Evolutionary conservation across 2,113 vertebrate species (phyloP).

Genomic region (Sigmodon hispidus): DNA sequence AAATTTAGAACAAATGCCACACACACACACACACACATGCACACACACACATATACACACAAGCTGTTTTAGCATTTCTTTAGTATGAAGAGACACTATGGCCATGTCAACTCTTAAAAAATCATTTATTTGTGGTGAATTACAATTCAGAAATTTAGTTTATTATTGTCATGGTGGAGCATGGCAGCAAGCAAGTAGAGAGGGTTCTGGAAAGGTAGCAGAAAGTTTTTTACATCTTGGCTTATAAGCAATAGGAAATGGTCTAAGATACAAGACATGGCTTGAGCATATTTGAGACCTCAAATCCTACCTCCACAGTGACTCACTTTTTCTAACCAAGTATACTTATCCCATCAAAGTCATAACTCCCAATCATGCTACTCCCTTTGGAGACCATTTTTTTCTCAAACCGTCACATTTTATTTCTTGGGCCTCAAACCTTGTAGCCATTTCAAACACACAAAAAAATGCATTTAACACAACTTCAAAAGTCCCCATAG

Average conservation of each 20-base stretch:
- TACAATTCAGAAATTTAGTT: background rate
- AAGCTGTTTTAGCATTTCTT: background rate
- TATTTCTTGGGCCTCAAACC: background rate
- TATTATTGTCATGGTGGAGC: background rate
- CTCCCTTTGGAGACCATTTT: background rate
- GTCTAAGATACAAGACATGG: background rate
- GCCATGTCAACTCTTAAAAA: background rate
- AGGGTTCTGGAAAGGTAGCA: background rate
- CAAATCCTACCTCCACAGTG: background rate
- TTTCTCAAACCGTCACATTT: background rate
- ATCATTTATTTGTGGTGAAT: background rate
- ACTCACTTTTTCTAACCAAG: background rate
- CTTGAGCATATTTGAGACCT: background rate
- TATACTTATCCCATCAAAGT: background rate
- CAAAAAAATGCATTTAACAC: background rate
- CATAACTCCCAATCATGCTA: background rate
- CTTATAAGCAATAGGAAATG: background rate
- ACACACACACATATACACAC: background rate
- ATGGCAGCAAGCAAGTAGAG: background rate
- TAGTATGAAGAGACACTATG: background rate
- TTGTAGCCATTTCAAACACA: background rate
- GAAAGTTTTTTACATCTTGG: background rate
- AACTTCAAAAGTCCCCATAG: background rate
- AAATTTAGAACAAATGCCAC: background rate
- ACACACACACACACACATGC: background rate